Percentiles rank a stretch among this genome's conserved stretches.
These are phyloP conservation scores for Rhea americana DNA, from an alignment of 2,113 vertebrate species.

Conservation along the genomic window DNA sequence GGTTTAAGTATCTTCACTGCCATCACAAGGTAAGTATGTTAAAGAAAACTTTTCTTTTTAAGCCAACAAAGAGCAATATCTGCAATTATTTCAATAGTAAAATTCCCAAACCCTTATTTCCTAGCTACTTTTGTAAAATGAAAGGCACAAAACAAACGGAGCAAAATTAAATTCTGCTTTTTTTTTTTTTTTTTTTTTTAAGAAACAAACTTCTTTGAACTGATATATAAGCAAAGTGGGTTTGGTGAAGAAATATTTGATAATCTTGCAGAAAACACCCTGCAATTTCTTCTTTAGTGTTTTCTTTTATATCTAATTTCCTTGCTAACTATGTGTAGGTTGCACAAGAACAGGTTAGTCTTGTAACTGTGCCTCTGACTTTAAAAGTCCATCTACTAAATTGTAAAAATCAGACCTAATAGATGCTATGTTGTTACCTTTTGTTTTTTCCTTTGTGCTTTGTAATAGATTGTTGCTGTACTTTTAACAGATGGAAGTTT, in stretches of 20 bases:
- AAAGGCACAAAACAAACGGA: conserved; percentile 60
- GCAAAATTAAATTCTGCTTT: conserved; percentile 29
- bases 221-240: conserved; percentile 50
- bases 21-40: conserved; percentile 84
- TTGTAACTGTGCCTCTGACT: conserved; percentile 80
- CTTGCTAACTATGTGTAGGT: conserved; percentile 73
- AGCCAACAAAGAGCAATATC: conserved; percentile 39
- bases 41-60: conserved; percentile 37
- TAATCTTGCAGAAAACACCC: conserved; percentile 61
- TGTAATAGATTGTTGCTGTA: conserved; percentile 78
- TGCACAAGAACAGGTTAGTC: conserved; percentile 78
- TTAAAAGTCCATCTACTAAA: conserved; percentile 70
- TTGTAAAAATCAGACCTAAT: conserved; percentile 68
- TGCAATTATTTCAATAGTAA: conserved; percentile 41
- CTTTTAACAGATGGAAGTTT: conserved; percentile 70
- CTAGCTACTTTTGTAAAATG: conserved; percentile 1
- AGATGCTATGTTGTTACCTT: conserved; percentile 73
- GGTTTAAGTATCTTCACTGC: conserved; percentile 70
- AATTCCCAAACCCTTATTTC: conserved; percentile 11
- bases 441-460: conserved; percentile 72
- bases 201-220: conserved; percentile 14
- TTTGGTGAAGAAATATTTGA: conserved; percentile 73
- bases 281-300: conserved; percentile 53
- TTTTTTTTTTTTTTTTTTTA: neutral
- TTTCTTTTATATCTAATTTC: conserved; percentile 67